Percentiles rank a stretch among this genome's conserved stretches.
These are phyloP conservation scores for Lordiphosa fenestrarum DNA, from an alignment of 2,888 invertebrate species.

Conservation along the genomic window DNA sequence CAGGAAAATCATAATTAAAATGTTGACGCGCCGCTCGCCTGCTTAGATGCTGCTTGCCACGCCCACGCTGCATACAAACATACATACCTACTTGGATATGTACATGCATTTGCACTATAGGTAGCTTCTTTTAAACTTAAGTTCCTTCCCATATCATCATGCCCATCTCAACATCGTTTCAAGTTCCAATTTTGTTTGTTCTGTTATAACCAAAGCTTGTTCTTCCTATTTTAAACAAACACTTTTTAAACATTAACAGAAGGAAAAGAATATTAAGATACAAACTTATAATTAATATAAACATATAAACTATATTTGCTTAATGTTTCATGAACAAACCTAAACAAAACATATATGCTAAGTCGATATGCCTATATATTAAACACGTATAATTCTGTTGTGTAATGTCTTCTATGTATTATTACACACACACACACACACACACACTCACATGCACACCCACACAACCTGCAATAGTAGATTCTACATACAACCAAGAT, in stretches of 20 bases:
- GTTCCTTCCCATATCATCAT: not conserved
- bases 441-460: conserved; percentile 15
- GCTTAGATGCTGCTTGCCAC: conserved; percentile 41
- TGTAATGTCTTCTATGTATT: conserved; percentile 12
- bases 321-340: conserved; percentile 33
- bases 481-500: conserved; percentile 32
- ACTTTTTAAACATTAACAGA: conserved; percentile 22
- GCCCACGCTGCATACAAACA: conserved; percentile 7
- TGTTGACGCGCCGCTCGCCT: conserved; percentile 46
- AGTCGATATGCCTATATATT: no score
- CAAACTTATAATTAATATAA: conserved; percentile 8
- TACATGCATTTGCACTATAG: no score
- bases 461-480: conserved; percentile 58
- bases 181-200: conserved; percentile 31
- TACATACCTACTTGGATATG: no score
- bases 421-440: conserved; percentile 10
- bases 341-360: conserved; percentile 10
- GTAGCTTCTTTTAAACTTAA: no score
- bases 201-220: conserved; percentile 68
- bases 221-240: conserved; percentile 51
- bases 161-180: not conserved
- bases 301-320: conserved; percentile 30
- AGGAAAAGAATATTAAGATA: conserved; percentile 17
- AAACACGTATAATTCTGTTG: no score
- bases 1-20: conserved; percentile 61